phyloP scores from a whole-genome alignment of 2,797 vertebrate genomes.

The Petrocephalus schoutedeni region DNA sequence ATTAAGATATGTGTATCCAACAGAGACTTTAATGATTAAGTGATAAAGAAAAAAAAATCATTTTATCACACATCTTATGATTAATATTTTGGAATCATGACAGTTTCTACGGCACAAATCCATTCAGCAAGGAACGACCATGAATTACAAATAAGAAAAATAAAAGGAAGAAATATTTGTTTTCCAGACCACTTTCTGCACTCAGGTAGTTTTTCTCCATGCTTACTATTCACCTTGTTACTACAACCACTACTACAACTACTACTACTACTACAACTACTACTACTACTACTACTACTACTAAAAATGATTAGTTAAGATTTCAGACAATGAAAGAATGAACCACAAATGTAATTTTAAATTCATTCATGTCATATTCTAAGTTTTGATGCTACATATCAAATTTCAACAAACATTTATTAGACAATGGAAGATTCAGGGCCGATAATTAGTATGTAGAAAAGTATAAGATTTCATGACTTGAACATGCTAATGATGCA shows the following conservation, averaged over 20 bases:
- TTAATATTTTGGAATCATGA: neutral
- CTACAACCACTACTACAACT: too few relatives aligned
- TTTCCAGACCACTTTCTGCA: neutral
- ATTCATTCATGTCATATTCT: neutral
- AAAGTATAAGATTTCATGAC: neutral
- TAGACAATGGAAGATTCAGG: neutral
- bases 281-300: neutral
- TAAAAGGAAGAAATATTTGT: neutral
- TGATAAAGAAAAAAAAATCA: conserved; percentile 13
- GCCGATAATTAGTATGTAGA: neutral
- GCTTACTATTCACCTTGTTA: too few relatives aligned
- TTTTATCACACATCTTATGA: neutral
- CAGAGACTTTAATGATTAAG: conserved; percentile 17
- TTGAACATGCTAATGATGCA: neutral
- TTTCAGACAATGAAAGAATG: neutral
- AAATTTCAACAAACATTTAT: neutral
- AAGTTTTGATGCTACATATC: neutral
- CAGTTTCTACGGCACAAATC: neutral
- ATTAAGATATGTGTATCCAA: conserved; percentile 22
- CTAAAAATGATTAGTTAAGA: neutral
- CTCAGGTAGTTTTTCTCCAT: neutral
- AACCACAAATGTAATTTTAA: neutral
- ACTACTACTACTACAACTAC: too few relatives aligned
- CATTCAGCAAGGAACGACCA: neutral
- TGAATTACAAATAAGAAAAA: neutral